Evolutionary conservation across 2,113 vertebrate genomes (phyloP), one percentile per base, ranked within the genome.

Genomic region (Cyprinus carpio): DNA sequence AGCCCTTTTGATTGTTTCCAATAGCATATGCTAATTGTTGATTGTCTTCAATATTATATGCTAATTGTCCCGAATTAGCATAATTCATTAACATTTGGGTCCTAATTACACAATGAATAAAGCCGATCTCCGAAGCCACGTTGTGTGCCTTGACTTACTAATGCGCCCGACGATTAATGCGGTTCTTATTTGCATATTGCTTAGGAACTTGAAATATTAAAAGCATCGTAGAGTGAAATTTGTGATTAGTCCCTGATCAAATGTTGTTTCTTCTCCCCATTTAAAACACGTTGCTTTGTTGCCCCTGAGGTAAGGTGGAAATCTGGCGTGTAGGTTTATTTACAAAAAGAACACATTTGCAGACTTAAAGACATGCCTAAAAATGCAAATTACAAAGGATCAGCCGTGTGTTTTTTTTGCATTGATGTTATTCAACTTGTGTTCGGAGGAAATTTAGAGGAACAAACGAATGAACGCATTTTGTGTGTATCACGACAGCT

Each of bases 21-120:
- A 88, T 90, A 92, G 92, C 92, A 91, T 93, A 94, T 93, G 92
- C 92, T 93, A 93, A 94, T 94, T 92, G 91, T 93, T 94, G 94
- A 94, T 93, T 92, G 93, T 93, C 92, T 94, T 92, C 94, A 93
- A 94, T 93, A 93, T 92, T 90, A 92, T 94, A 94, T 94, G 94
- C 93, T 94, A 95, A 95, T 95, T 93, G 92, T 90, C 62, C 71
- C 0, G 91, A 93, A 94, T 94, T 94, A 94, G 91, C 94, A 95
- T 95, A 95, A 95, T 93, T 94, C 93, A 95, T 95, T 94, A 94
- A 94, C 94, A 94, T 94, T 93, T 89, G 91, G 92, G 92, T 90
- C 90, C 94, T 94, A 95, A 95, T 95, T 94, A 93, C 93, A 93
- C 90, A 90, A 89, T 82, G 92, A 93, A 91, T 91, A 92, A 90